A percentile compares a stretch with the other conserved stretches of the same genome.
phyloP scores from a whole-genome alignment of 1,140 invertebrate species.

The Macrotrachela quadricornifera region DNA sequence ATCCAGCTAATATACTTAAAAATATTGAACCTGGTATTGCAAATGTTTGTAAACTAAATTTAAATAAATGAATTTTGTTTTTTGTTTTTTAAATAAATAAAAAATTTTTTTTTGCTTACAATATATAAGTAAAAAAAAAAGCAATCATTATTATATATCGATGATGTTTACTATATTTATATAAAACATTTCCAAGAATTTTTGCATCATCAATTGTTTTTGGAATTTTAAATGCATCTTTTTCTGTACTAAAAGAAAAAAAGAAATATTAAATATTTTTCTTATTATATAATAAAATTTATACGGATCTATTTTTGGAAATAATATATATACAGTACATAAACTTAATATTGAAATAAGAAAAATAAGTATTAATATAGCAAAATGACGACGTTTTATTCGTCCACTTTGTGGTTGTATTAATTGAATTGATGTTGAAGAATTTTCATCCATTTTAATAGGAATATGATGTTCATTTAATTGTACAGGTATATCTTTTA shows the following conservation, averaged over 20 bases:
- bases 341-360: not conserved
- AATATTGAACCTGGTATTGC: constrained; percentile 97
- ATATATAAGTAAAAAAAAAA: constrained; percentile 77
- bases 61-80: not conserved
- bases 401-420: too few relatives aligned
- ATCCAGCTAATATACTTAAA: constrained; percentile 85
- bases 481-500: too few relatives aligned
- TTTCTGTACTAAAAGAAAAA: constrained; percentile 54
- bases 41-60: constrained; percentile 76
- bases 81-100: too few relatives aligned
- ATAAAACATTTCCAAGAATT: constrained; percentile 65
- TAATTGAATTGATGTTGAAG: too few relatives aligned
- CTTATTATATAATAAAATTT: not conserved
- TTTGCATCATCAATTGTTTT: constrained; percentile 86
- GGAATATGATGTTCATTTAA: too few relatives aligned
- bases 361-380: not conserved
- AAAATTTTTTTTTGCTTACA: constrained; percentile 43
- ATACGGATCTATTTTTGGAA: not conserved
- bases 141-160: constrained; percentile 70
- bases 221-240: constrained; percentile 65
- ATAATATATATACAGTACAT: not conserved
- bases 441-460: too few relatives aligned
- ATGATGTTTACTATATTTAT: constrained; percentile 77
- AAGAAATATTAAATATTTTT: constrained; percentile 1
- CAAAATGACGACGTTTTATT: not conserved